Evolutionary conservation across 2,888 invertebrate genomes (phyloP), one percentile per base, ranked within the genome.

Genomic region (Mesorhabditis belari): DNA sequence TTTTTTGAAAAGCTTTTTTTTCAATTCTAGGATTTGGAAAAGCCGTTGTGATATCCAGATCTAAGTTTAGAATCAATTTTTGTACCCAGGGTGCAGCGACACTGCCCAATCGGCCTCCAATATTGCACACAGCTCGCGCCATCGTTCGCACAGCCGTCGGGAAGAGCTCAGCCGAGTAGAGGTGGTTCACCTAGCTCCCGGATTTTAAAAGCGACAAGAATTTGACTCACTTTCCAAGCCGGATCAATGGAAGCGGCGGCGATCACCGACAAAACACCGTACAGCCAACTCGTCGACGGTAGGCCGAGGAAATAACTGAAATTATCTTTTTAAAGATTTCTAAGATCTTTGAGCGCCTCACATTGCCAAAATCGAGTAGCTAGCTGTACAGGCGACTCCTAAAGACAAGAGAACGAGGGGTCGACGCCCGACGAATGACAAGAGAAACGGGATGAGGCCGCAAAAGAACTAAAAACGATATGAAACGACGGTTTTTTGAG

Each of bases 221-320:
- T n/a, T n/a, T n/a, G n/a, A n/a, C n/a, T n/a, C n/a, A 79, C 74
- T 61, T 79, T 79, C 78, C 78, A 79, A 2, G 72, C 72, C 2
- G 79, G 79, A 55, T 79, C 79, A 5, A 73, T 65, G 12, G 67
- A 61, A n/a, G 69, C 70, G 0, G 70, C 65, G 17, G 75, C 63
- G 5, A 68, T 26, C 9, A 79, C 58, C 2, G 73, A 70, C 5
- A 77, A 57, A 6, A 65, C 57, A 1, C 66, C 63, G 1, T 66
- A 44, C 4, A 63, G 24, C 58, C 59, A 63, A 23, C 62, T 63
- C 27, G 54, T 51, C 0, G 19, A 4, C 1, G 27, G n/a, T 6
- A 58, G 27, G 5, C 61, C 51, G 24, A 26, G 49, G 9, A 57
- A 50, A 29, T 65, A 55, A 1, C 67, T 67, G 60, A 24, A 64